Base-by-base conservation (phyloP, 2,888 invertebrate species). In the Leptura quadrifasciata region DNA sequence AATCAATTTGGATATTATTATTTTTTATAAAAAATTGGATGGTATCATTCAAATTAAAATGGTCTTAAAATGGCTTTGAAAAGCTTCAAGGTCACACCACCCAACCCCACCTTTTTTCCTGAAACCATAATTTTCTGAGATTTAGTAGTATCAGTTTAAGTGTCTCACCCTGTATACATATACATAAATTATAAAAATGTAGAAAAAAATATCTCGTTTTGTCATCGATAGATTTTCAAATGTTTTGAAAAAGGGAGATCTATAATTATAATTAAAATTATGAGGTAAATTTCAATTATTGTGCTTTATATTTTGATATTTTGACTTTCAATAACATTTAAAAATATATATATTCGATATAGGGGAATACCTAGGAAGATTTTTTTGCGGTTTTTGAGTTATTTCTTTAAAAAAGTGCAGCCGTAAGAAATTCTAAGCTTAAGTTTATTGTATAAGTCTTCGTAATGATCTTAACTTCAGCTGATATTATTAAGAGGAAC, bases 231-330 rank as follows among this genome's bases (percentile, higher is more conserved):
- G 54, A 68, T 69, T 69, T 69, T 60, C 21, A 71, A 65, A 76
- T 70, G 60, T 74, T 74, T 69, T 68, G 69, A 74, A 72, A 67
- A 65, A 18, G 61, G 68, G 79, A 79, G 79, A 77, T 78, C 77
- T 77, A 71, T 64, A 74, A 35, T 58, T 74, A 61, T 77, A 70
- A 74, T 61, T 79, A 73, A 74, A 76, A 73, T 58, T 80, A 76
- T 78, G 80, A 79, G 80, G 79, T 82, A 81, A 81, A 80, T 72
- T 81, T 79, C 71, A 70, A 74, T 78, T 75, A 82, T 83, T 83
- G 82, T 83, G 82, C 82, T 81, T 76, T 72, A 76, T 71, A 80
- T 80, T 82, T 83, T 81, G 81, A 81, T 81, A 79, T 79, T 64
- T 72, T 52, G 74, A 74, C 71, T 47, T 75, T 76, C 72, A 65